A percentile compares a stretch with the other conserved stretches of the same genome.
These are phyloP conservation scores for Arion vulgaris DNA, from an alignment of 1,140 invertebrate genomes.

Conservation along the genomic window DNA sequence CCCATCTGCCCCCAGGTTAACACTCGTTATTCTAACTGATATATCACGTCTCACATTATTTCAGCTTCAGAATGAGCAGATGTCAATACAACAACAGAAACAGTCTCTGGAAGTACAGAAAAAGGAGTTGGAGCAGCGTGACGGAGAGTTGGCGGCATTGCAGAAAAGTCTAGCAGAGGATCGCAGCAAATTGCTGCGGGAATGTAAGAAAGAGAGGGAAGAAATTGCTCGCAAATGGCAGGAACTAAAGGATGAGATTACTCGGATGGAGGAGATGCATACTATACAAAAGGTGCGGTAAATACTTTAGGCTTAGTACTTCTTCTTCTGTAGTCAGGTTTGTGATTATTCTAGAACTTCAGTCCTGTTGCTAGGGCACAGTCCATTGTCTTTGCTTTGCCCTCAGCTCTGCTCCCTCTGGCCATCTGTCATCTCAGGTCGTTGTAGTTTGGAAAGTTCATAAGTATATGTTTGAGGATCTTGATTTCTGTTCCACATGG, in stretches of 20 bases:
- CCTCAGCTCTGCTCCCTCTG: too few species aligned
- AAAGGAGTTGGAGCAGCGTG: slow-evolving; percentile 49
- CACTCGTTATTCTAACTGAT: too few species aligned
- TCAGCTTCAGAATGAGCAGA: slow-evolving; percentile 41
- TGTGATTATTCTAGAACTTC: too few species aligned
- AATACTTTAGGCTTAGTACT: not conserved
- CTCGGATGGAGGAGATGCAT: slow-evolving; percentile 60
- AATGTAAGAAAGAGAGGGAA: slow-evolving; percentile 54
- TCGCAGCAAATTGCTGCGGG: slow-evolving; percentile 46
- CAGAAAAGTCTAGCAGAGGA: slow-evolving; percentile 49
- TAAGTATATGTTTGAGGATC: too few species aligned
- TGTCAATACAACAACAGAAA: slow-evolving; percentile 45
- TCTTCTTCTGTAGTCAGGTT: too few species aligned
- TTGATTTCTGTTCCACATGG: too few species aligned
- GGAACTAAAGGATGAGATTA: slow-evolving; percentile 59
- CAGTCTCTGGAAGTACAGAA: slow-evolving; percentile 48
- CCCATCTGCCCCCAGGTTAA: too few species aligned
- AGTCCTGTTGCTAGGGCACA: too few species aligned
- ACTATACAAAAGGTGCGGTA: slow-evolving; percentile 56
- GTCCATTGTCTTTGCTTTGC: too few species aligned
- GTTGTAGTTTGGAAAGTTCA: too few species aligned
- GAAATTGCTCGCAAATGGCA: slow-evolving; percentile 60
- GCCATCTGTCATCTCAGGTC: too few species aligned
- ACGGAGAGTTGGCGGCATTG: slow-evolving; percentile 46
- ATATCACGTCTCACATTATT: too few species aligned